A percentile compares a stretch with the other conserved stretches of the same genome.
Evolutionary conservation across 2,888 invertebrate species (phyloP).

Genomic region (Poecilus cupreus): DNA sequence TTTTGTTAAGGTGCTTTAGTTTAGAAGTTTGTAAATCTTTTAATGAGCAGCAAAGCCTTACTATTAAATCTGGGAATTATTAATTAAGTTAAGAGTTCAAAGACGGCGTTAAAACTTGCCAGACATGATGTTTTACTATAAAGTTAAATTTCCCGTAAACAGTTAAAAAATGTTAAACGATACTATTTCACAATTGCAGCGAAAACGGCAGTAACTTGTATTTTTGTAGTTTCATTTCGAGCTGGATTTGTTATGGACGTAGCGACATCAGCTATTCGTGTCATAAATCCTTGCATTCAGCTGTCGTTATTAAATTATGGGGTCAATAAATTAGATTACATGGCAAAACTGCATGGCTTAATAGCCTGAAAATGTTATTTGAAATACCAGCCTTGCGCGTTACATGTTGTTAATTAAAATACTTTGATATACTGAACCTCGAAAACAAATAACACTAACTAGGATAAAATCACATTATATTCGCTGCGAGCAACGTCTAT

Average conservation of each 20-base stretch:
- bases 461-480: slow-evolving; percentile 21
- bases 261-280: slow-evolving; percentile 32
- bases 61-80: slow-evolving; percentile 15
- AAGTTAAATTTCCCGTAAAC: no score
- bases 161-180: neutral
- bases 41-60: slow-evolving; percentile 28
- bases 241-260: slow-evolving; percentile 19
- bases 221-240: slow-evolving; percentile 17
- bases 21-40: slow-evolving; percentile 29
- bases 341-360: slow-evolving; percentile 39
- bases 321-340: slow-evolving; percentile 44
- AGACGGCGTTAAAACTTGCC: neutral
- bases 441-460: slow-evolving; percentile 41
- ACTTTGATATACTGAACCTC: slow-evolving; percentile 29
- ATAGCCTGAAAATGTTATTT: slow-evolving; percentile 41
- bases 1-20: slow-evolving; percentile 18
- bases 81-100: slow-evolving; percentile 28
- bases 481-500: neutral
- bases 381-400: slow-evolving; percentile 31
- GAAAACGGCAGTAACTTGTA: slow-evolving; percentile 2
- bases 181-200: neutral
- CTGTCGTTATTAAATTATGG: slow-evolving; percentile 41
- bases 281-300: slow-evolving; percentile 40
- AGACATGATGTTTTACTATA: neutral
- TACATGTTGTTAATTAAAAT: slow-evolving; percentile 36